Percentiles rank a stretch among this genome's conserved stretches.
phyloP scores from a whole-genome alignment of 2,888 invertebrate genomes.

The Dryocosmus kuriphilus region DNA sequence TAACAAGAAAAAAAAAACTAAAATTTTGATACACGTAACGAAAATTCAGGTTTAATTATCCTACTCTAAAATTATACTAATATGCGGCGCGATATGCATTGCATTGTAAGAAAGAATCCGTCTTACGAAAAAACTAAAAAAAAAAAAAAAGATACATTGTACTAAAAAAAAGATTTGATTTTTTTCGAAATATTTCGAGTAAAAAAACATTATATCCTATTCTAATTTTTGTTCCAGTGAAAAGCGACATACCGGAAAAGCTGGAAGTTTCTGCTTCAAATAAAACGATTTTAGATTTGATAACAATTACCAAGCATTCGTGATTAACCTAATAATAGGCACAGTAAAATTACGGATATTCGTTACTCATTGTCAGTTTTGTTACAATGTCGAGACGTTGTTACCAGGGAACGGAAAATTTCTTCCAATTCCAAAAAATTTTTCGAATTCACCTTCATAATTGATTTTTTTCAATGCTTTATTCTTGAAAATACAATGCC shows the following conservation, averaged over 20 bases:
- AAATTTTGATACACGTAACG: slow-evolving; percentile 11
- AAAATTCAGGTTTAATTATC: slow-evolving; percentile 8
- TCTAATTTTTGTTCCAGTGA: slow-evolving; percentile 6
- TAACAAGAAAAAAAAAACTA: slow-evolving; percentile 7
- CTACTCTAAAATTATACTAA: neutral
- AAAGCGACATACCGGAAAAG: neutral
- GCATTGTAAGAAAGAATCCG: neutral
- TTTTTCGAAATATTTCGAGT: neutral
- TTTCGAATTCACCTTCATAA: slow-evolving; percentile 50
- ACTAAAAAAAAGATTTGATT: slow-evolving; percentile 9
- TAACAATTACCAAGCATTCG: slow-evolving; percentile 30
- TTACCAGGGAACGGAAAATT: slow-evolving; percentile 74
- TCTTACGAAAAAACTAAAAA: neutral
- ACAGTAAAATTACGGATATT: slow-evolving; percentile 73
- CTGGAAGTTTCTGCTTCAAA: neutral
- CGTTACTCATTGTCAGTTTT: slow-evolving; percentile 56
- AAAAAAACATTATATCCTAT: neutral
- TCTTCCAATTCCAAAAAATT: slow-evolving; percentile 32
- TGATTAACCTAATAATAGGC: slow-evolving; percentile 73
- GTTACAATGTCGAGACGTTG: slow-evolving; percentile 71
- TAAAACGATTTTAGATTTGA: slow-evolving; percentile 24
- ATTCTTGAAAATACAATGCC: slow-evolving; percentile 70
- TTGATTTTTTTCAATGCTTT: slow-evolving; percentile 67
- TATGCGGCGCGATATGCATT: neutral
- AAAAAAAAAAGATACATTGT: neutral